phyloP scores from a whole-genome alignment of 37 sponge, comb jelly and placozoan species.

The Mnemiopsis leidyi region DNA sequence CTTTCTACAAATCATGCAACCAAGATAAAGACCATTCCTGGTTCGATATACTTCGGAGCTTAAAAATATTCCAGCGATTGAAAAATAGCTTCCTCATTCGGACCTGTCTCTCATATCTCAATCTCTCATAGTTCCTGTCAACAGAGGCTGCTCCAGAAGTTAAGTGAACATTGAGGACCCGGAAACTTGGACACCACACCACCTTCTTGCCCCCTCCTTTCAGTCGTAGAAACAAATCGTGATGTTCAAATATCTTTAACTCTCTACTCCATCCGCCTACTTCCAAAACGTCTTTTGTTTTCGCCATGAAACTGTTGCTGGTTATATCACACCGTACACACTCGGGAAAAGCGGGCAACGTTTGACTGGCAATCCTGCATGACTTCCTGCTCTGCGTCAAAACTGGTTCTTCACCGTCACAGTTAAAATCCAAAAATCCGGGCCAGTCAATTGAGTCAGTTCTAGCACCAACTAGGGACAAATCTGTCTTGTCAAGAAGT shows the following conservation, averaged over 20 bases:
- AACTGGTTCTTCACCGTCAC: neutral
- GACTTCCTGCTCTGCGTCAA: neutral
- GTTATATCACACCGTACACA: neutral
- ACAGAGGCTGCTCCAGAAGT: neutral
- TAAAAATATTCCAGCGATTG: neutral
- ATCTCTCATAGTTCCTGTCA: neutral
- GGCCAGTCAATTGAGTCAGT: neutral
- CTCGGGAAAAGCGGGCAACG: neutral
- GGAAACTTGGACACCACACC: neutral
- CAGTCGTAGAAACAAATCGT: neutral
- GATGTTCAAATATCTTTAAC: neutral
- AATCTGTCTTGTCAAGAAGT: neutral
- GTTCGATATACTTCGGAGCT: neutral
- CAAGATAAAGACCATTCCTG: neutral
- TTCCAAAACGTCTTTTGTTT: neutral
- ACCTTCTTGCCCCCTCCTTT: neutral
- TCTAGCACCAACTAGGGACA: neutral
- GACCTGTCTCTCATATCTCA: neutral
- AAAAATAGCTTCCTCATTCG: neutral
- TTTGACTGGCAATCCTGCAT: neutral
- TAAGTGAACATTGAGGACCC: neutral
- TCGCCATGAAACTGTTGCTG: neutral
- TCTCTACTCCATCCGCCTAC: neutral
- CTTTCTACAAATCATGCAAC: neutral
- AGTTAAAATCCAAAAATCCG: neutral